These are phyloP conservation scores for Trachelus troglodyta DNA, from an alignment of 2,888 invertebrate genomes.

Conservation along the genomic window DNA sequence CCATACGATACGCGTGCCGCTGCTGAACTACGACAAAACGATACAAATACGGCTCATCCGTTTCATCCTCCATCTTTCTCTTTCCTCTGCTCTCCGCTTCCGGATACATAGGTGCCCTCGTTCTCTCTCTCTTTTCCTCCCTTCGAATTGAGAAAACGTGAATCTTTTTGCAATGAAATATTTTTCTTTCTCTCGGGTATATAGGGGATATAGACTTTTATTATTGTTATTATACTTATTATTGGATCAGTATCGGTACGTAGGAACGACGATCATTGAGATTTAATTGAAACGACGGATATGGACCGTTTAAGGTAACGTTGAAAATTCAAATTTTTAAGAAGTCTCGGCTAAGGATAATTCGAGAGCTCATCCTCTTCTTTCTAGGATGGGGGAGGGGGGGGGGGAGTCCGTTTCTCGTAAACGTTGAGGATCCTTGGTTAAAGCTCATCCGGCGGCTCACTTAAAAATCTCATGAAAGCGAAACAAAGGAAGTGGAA, in stretches of 20 bases:
- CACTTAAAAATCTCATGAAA: constrained; percentile 61
- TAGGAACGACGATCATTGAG: neutral
- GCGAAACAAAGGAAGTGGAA: constrained; percentile 55
- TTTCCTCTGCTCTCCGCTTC: constrained; percentile 25
- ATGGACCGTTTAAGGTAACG: neutral
- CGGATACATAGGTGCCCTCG: neutral
- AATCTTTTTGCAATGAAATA: neutral
- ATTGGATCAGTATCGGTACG: neutral
- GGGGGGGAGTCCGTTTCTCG: neutral
- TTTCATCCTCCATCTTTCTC: neutral
- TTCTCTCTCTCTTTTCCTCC: neutral
- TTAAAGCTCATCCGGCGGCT: constrained; percentile 51
- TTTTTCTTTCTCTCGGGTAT: neutral
- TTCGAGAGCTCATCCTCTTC: constrained; percentile 34
- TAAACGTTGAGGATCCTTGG: constrained; percentile 30
- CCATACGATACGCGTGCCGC: constrained; percentile 56
- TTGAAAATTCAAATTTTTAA: neutral
- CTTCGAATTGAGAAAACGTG: neutral
- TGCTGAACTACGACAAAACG: constrained; percentile 57
- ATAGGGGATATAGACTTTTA: neutral
- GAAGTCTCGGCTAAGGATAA: constrained; percentile 38
- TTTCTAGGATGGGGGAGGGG: neutral
- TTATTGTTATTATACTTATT: neutral
- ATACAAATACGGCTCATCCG: constrained; percentile 47
- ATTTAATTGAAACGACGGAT: neutral